These are phyloP conservation scores for Loxodonta africana DNA, from an alignment of 2,113 vertebrate genomes.

Conservation along the genomic window DNA sequence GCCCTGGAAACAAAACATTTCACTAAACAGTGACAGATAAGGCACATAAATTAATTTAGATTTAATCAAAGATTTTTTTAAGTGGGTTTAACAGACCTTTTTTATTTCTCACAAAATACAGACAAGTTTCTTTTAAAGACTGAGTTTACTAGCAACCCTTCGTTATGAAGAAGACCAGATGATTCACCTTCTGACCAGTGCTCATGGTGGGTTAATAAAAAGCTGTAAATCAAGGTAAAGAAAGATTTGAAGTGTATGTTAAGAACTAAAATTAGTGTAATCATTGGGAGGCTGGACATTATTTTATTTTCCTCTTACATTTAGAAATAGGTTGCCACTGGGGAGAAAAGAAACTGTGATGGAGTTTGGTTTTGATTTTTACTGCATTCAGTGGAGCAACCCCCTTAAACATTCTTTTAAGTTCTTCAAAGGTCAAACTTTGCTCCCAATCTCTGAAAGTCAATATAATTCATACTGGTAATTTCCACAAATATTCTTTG, in stretches of 20 bases:
- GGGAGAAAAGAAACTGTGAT: not conserved
- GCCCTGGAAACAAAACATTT: not conserved
- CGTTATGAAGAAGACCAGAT: not conserved
- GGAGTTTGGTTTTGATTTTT: conserved; percentile 46
- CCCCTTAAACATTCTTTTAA: conserved; percentile 22
- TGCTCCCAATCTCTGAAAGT: conserved; percentile 33
- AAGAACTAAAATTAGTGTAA: not conserved
- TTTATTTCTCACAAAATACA: not conserved
- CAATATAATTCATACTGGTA: conserved; percentile 6
- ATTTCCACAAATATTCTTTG: conserved; percentile 30
- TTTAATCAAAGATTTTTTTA: conserved; percentile 18
- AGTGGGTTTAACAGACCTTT: not conserved
- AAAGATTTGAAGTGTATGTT: not conserved
- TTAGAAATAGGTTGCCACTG: not conserved
- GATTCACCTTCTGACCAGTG: not conserved
- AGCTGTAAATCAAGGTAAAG: not conserved
- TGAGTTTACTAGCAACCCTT: not conserved
- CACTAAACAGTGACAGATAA: not conserved
- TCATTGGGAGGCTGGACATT: not conserved
- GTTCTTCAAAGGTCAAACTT: conserved; percentile 52
- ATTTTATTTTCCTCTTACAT: not conserved
- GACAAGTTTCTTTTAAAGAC: not conserved
- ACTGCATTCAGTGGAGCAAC: not conserved
- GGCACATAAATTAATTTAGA: not conserved
- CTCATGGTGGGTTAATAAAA: conserved; percentile 13